A percentile compares a stretch with the other conserved stretches of the same genome.
These are phyloP conservation scores for Drosophila lini DNA, from an alignment of 1,140 invertebrate species.

Conservation along the genomic window DNA sequence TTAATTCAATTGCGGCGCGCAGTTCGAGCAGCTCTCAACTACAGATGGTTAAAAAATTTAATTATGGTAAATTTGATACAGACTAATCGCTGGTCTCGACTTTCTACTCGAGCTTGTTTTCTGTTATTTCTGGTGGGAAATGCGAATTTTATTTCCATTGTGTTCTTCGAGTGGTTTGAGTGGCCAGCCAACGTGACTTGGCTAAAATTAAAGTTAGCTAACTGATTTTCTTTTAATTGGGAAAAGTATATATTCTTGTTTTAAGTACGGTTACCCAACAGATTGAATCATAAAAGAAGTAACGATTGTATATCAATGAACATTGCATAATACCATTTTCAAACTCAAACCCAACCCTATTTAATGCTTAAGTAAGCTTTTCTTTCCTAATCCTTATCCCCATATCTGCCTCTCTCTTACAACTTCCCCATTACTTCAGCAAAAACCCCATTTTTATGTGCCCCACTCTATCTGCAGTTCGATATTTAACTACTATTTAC, in stretches of 20 bases:
- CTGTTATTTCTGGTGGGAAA: conserved; percentile 18
- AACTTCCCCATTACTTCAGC: conserved; percentile 2
- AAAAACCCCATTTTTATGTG: conserved; percentile 8
- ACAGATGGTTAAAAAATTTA: conserved; percentile 37
- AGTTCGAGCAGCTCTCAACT: conserved; percentile 19
- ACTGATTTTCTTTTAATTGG: conserved; percentile 9
- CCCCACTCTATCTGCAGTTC: conserved; percentile 14
- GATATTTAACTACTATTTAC: conserved; percentile 44
- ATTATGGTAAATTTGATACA: conserved; percentile 38
- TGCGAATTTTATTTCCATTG: conserved; percentile 19
- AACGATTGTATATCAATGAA: not conserved
- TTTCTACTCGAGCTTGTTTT: conserved; percentile 29
- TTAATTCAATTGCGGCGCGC: conserved; percentile 47
- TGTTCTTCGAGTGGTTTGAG: conserved; percentile 7
- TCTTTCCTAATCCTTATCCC: not conserved
- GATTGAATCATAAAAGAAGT: not conserved
- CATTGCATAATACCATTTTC: not conserved
- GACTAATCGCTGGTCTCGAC: conserved; percentile 21
- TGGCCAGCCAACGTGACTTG: conserved; percentile 11
- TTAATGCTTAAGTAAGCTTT: conserved; percentile 15
- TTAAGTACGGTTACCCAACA: not conserved
- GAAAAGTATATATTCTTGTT: not conserved
- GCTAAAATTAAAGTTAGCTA: conserved; percentile 1
- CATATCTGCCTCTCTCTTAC: conserved; percentile 9
- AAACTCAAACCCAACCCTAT: not conserved